Conservation (phyloP, 2,888 invertebrate genomes). For the Doris montereyensis region DNA sequence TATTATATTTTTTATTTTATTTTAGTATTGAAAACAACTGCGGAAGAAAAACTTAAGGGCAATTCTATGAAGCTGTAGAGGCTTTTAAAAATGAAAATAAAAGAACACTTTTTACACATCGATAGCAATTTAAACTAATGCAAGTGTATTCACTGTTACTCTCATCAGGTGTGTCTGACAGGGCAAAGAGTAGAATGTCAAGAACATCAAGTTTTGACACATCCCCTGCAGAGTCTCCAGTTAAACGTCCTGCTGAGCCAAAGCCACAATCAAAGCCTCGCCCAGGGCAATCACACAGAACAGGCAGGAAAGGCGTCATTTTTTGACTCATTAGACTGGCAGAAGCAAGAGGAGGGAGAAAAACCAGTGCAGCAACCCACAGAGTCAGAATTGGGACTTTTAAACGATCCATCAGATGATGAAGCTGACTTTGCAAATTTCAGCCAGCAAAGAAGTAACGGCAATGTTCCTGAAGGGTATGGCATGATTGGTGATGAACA, state of each 20-base stretch:
- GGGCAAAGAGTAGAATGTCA: constrained; percentile 55
- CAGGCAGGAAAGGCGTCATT: constrained; percentile 30
- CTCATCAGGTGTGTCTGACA: constrained; percentile 60
- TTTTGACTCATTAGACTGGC: constrained; percentile 55
- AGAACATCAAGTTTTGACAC: constrained; percentile 58
- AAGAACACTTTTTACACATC: not conserved
- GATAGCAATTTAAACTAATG: not conserved
- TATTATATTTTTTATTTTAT: too few species aligned
- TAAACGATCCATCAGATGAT: constrained; percentile 52
- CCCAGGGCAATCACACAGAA: constrained; percentile 30
- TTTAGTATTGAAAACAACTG: too few species aligned
- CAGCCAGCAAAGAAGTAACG: constrained; percentile 45
- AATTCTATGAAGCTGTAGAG: not conserved
- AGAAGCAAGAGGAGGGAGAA: constrained; percentile 48
- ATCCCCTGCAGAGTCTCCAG: constrained; percentile 49
- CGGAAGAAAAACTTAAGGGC: too few species aligned
- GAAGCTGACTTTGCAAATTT: constrained; percentile 63
- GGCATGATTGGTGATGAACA: constrained; percentile 2
- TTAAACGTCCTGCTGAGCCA: constrained; percentile 36
- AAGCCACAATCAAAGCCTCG: constrained; percentile 1
- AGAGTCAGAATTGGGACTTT: constrained; percentile 49
- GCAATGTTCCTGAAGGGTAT: constrained; percentile 41
- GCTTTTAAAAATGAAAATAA: not conserved
- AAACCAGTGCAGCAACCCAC: constrained; percentile 31
- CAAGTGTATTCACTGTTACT: not conserved